A percentile compares a stretch with the other conserved stretches of the same genome.
phyloP scores from a whole-genome alignment of 1,140 invertebrate species.

The Diplogasteroides magnus region DNA sequence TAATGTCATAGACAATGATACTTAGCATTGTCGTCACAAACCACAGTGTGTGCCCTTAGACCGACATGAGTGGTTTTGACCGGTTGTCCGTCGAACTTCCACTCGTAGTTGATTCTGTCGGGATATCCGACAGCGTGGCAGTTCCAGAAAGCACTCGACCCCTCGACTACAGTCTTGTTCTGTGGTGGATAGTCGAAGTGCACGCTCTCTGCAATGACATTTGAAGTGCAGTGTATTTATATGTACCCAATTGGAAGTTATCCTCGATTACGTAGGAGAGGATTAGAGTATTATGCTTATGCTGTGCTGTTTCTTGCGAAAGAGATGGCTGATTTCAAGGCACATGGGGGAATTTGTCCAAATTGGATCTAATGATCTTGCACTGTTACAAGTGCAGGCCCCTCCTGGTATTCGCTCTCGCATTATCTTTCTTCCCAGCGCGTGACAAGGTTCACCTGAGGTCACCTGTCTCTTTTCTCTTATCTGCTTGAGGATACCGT shows the following conservation, averaged over 20 bases:
- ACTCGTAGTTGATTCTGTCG: slow-evolving; percentile 33
- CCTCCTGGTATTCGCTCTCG: too few species aligned
- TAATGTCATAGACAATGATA: too few species aligned
- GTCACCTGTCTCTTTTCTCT: too few species aligned
- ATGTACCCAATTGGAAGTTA: slow-evolving; percentile 3
- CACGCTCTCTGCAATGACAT: slow-evolving; percentile 20
- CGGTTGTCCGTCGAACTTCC: slow-evolving; percentile 34
- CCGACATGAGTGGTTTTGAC: slow-evolving; percentile 31
- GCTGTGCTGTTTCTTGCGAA: too few species aligned
- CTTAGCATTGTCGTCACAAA: too few species aligned
- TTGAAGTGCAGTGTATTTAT: slow-evolving; percentile 13
- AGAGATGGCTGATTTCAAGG: too few species aligned
- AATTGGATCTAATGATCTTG: too few species aligned
- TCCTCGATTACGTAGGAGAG: slow-evolving; percentile 32
- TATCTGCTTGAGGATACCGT: too few species aligned
- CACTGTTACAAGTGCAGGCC: too few species aligned
- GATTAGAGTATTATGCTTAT: slow-evolving; percentile 33
- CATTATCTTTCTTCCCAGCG: too few species aligned
- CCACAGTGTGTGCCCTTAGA: slow-evolving; percentile 25
- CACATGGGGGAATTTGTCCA: too few species aligned
- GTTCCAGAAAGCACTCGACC: slow-evolving; percentile 43
- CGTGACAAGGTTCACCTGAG: too few species aligned
- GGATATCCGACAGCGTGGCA: slow-evolving; percentile 37
- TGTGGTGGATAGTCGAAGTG: slow-evolving; percentile 21
- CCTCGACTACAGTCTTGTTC: slow-evolving; percentile 50